phyloP scores from a whole-genome alignment of 37 sponge, comb jelly and placozoan genomes.

The Aphrocallistes beatrix region DNA sequence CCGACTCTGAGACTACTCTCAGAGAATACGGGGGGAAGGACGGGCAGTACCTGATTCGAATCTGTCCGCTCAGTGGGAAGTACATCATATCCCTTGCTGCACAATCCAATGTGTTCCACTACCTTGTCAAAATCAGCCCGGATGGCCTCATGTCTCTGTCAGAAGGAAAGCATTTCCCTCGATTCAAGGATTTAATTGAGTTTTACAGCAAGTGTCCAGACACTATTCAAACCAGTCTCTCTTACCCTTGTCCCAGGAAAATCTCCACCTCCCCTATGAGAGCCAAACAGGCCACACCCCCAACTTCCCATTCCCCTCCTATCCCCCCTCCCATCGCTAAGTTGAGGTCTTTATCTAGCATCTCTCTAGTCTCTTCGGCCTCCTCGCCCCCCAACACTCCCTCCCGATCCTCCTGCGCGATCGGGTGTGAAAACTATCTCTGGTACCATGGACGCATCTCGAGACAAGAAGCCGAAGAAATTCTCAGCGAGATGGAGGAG shows the following conservation, averaged over 20 bases:
- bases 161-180: background rate
- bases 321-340: background rate
- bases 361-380: background rate
- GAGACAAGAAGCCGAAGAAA: constrained; percentile 55
- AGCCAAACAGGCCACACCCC: background rate
- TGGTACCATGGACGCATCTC: constrained; percentile 78
- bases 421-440: constrained; percentile 23
- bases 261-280: background rate
- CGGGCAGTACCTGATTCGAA: background rate
- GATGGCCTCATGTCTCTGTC: background rate
- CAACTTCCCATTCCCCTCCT: background rate
- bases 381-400: background rate
- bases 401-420: background rate
- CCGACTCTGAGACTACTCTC: background rate
- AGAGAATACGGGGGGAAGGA: background rate
- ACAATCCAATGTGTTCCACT: background rate
- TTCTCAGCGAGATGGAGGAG: constrained; percentile 38
- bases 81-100: background rate
- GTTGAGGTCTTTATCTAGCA: background rate
- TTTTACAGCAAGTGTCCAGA: background rate
- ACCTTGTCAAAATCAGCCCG: background rate
- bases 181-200: constrained; percentile 11
- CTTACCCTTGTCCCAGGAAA: background rate
- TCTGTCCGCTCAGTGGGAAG: background rate
- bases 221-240: background rate